Base-by-base conservation (phyloP, 2,888 invertebrate genomes). In the Drosophila leonis region DNA sequence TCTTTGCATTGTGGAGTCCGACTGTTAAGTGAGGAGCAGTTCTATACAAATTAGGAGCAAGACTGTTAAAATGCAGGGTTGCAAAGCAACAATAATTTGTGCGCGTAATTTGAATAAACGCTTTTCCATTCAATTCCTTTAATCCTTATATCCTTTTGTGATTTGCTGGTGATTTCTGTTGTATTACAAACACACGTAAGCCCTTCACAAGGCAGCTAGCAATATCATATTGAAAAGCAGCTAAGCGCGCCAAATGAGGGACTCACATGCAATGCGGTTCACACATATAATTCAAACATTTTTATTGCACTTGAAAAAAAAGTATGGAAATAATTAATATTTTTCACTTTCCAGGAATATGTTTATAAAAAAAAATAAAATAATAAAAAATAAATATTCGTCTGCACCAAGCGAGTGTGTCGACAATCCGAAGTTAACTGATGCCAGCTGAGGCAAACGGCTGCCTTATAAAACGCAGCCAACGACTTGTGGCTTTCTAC, bases 191-290 rank as follows among this genome's bases (percentile, higher is more conserved):
- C 70, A 91, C 93, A 93, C 92, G 92, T 91, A 92, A 93, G 93
- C 93, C 93, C 93, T 93, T 93, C 93, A 92, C 87, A 83, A 90
- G 93, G 93, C 93, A 93, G 93, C 93, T 93, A 93, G 92, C 92
- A 90, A 88, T 88, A 82, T 83, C 55, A 24, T 37, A 79, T 66
- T 24, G 69, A 66, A 81, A 72, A 75, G 54, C 80, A 92, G 92
- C 90, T 92, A 92, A 59, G 90, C 88, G 75, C 84, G 90, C 93
- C 93, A 90, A 90, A 91, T 92, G 93, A 93, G 85, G 91, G 91
- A 91, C 93, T 91, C 92, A 78, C 91, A 91, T 91, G 92, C 89
- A 90, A 90, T 80, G 77, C 71, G 49, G 39, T 46, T 49, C 49
- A 27, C 48, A 65, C 29, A 39, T 24, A 29, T 8, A 13, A 13